Base-by-base conservation (phyloP, 2,888 invertebrate species). In the Merodon equestris region DNA sequence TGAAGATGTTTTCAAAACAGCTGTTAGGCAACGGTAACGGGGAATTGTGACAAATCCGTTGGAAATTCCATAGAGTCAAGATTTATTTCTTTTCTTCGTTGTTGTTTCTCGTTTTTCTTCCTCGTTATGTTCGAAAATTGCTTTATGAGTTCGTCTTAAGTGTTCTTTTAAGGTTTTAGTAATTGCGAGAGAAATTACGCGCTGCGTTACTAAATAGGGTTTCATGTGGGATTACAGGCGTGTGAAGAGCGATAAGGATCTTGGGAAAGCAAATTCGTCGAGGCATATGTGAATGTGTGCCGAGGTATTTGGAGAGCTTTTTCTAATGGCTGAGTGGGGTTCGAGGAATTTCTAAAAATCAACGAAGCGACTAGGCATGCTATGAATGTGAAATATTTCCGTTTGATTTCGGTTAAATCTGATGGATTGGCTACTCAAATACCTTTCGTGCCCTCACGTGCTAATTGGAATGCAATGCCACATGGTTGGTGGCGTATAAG, bases 21-120 rank as follows among this genome's bases (percentile, higher is more conserved):
- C 77, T 77, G 77, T 77, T 77, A 57, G 53, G 61, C 77, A 77
- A 77, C 27, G 44, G 42, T 53, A 77, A 77, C 72, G 77, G 77
- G 63, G 57, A 72, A 63, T 58, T 51, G 72, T 77, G 67, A 63
- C 72, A 72, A 77, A 72, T 72, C 53, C 63, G 57, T 58, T 68
- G 51, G 72, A 63, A 68, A 58, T 72, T 77, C 63, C 47, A 54
- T 27, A 47, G 56, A 72, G 63, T 63, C 57, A 50, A 12, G 10
- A 14, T 42, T 40, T 53, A 38, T 9, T 50, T 13, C 10, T 27
- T 4, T 27, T 27, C 27, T 27, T 27, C 27, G 10, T 42, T 4
- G 0, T 27, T 51, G 9, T 15, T 9, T 7, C 27, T 5, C 40
- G n/a, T 18, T 9, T 47, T 58, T 51, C 45, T 10, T 18, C 48